Conservation (phyloP, 2,797 vertebrate species). For the Simalia tracyae region DNA sequence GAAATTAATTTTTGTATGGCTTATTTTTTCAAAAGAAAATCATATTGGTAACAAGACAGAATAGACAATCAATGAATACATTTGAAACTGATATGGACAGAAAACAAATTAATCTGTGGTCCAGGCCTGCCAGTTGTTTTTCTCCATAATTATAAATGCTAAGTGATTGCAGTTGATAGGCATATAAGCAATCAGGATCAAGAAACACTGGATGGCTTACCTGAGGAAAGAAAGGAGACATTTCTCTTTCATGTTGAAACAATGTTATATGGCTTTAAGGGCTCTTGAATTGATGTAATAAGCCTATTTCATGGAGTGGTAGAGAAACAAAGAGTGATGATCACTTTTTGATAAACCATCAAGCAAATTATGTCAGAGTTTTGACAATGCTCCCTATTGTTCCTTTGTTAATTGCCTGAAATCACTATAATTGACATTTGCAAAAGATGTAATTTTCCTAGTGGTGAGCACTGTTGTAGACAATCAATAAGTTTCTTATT, state of each 20-base stretch:
- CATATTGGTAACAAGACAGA: background rate
- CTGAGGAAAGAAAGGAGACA: constrained; percentile 35
- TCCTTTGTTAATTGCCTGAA: constrained; percentile 43
- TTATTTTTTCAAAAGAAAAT: background rate
- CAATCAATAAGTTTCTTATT: background rate
- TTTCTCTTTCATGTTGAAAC: constrained; percentile 11
- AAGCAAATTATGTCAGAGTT: constrained; percentile 31
- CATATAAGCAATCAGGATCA: background rate
- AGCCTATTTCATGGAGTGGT: background rate
- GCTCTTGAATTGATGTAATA: constrained; percentile 24
- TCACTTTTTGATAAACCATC: constrained; percentile 17
- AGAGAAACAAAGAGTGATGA: constrained; percentile 17
- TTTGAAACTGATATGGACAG: background rate
- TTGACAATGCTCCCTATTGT: constrained; percentile 11
- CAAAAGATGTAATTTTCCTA: constrained; percentile 22
- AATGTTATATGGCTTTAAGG: constrained; percentile 38
- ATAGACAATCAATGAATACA: background rate
- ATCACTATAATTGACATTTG: constrained; percentile 38
- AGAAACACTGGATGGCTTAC: constrained; percentile 14
- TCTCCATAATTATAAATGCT: constrained; percentile 21
- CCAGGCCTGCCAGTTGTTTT: constrained; percentile 14
- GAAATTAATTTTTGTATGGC: background rate
- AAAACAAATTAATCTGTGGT: background rate
- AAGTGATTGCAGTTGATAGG: constrained; percentile 36
- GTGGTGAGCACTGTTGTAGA: accelerated